Conservation (phyloP, 2,113 vertebrate genomes). For the Sander lucioperca region DNA sequence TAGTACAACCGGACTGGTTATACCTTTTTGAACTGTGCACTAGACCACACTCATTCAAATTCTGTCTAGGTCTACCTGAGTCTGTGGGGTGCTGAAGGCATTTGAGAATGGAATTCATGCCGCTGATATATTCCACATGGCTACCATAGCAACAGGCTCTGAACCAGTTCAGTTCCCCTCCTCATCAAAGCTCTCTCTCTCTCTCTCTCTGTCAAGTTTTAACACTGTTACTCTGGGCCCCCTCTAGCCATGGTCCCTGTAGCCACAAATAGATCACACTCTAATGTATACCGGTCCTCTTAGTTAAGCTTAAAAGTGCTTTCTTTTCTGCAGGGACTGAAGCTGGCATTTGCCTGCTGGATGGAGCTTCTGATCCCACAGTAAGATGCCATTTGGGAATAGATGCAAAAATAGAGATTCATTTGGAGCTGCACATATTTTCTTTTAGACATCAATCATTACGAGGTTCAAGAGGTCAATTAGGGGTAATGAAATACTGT, state of each 20-base stretch:
- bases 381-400: constrained; percentile 3
- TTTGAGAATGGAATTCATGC: constrained; percentile 70
- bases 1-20: neutral
- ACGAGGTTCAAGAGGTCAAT: neutral
- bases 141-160: constrained; percentile 82
- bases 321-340: neutral
- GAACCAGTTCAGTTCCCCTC: constrained; percentile 62
- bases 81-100: constrained; percentile 71
- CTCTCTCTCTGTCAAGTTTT: constrained; percentile 50
- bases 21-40: constrained; percentile 1
- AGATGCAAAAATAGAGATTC: neutral
- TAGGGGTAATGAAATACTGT: neutral
- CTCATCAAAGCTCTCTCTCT: constrained; percentile 61
- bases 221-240: constrained; percentile 24
- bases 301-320: neutral
- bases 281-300: constrained; percentile 7
- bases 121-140: constrained; percentile 78
- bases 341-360: constrained; percentile 15
- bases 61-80: constrained; percentile 68
- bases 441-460: neutral
- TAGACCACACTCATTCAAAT: constrained; percentile 65
- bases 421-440: constrained; percentile 15
- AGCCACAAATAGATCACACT: constrained; percentile 23
- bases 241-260: constrained; percentile 16
- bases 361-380: constrained; percentile 19